Evolutionary conservation across 2,797 vertebrate genomes (phyloP).

Genomic region (Gastrophryne carolinensis): DNA sequence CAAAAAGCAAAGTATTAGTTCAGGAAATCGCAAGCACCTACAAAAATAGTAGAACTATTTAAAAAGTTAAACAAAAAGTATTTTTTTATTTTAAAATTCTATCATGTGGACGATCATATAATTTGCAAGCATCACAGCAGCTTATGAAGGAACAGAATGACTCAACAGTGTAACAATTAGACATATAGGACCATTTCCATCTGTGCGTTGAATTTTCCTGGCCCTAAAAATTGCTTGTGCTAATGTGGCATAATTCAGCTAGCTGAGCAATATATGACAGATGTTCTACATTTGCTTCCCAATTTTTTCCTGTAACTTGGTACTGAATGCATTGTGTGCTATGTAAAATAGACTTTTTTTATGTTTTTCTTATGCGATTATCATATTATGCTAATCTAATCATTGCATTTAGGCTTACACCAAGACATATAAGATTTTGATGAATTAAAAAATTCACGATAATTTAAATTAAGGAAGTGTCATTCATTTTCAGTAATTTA

Average conservation of each 20-base stretch:
- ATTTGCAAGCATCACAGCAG: background rate
- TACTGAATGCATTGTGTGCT: conserved; percentile 6
- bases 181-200: conserved; percentile 21
- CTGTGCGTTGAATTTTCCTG: conserved; percentile 14
- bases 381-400: conserved; percentile 14
- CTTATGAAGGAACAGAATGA: conserved; percentile 1
- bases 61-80: no score
- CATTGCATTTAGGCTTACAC: background rate
- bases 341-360: background rate
- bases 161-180: conserved; percentile 29
- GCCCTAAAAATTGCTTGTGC: conserved; percentile 9
- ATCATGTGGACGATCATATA: background rate
- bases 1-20: no score
- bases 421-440: background rate
- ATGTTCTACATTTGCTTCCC: conserved; percentile 34
- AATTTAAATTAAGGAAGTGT: background rate
- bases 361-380: conserved; percentile 14
- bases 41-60: background rate
- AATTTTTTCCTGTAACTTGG: conserved; percentile 25
- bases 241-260: conserved; percentile 36
- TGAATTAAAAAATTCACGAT: background rate
- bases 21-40: background rate
- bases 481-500: background rate
- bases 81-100: background rate
- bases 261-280: conserved; percentile 28